Base-by-base conservation (phyloP, 2,113 vertebrate species). In the Lepus americanus region DNA sequence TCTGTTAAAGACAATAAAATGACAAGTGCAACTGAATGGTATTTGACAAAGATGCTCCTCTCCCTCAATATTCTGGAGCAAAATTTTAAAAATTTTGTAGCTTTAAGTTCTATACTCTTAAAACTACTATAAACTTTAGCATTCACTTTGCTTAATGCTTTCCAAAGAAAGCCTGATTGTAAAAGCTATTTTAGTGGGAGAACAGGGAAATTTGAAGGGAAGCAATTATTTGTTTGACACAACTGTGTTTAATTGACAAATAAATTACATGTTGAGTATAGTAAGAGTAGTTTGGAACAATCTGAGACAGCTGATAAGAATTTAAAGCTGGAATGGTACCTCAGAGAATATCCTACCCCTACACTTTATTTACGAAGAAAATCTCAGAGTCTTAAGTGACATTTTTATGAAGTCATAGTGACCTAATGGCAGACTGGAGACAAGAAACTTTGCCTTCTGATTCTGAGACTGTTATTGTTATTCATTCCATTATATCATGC, bases 311-410 rank as follows among this genome's bases (percentile, higher is more conserved):
- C 12, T 5, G 23, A 81, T 79, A 49, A 36, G 78, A 69, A 1
- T 78, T 89, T 22, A 55, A n/a, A 49, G 11, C 44, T n/a, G 22
- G 14, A 49, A 64, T 8, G 27, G 9, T 51, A 39, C 53, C 9
- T 61, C 31, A 6, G 23, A 70, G 27, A 88, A 63, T n/a, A 81
- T 61, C 5, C n/a, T 44, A 81, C 2, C 1, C 59, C n/a, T 6
- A 39, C 0, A 55, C 69, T 91, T 91, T 85, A 55, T 78, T 93
- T 78, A 29, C 73, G 69, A 77, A 87, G 61, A 89, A 97, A 64
- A 12, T 78, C 36, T 53, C 31, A 73, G 6, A 83, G 76, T 55
- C 3, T 66, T 39, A 44, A 44, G 44, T 61, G 84, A 82, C 63
- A 90, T 87, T 90, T 82, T 96, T 63, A 78, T 39, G 19, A 93